Conservation (phyloP, 92 coral and sea anemone genomes). For the Umimayanthus kanabou region DNA sequence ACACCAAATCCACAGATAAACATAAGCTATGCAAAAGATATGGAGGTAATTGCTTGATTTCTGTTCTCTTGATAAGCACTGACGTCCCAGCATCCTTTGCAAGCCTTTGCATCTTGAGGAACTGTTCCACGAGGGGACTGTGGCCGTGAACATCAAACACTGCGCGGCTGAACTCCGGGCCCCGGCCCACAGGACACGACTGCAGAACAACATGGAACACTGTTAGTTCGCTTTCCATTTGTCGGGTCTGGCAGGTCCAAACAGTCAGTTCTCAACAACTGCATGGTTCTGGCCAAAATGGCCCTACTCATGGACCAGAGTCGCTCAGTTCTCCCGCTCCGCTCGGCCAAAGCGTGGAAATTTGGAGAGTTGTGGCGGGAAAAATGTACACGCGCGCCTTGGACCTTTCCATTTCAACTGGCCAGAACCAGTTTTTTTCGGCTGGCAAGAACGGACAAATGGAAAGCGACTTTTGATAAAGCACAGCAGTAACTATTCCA, state of each 20-base stretch:
- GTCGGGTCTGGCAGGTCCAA: too few species aligned
- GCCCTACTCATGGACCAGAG: too few species aligned
- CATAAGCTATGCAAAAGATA: constrained; percentile 66
- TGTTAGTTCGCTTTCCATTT: not conserved
- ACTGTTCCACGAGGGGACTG: constrained; percentile 95
- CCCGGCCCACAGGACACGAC: constrained; percentile 96
- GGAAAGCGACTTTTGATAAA: too few species aligned
- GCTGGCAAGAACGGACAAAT: too few species aligned
- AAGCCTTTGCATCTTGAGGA: constrained; percentile 84
- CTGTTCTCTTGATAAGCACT: constrained; percentile 92
- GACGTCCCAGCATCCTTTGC: constrained; percentile 96
- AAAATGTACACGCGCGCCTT: too few species aligned
- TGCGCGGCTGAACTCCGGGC: constrained; percentile 92
- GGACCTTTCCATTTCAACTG: too few species aligned
- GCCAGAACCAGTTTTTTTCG: too few species aligned
- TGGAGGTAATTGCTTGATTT: constrained; percentile 93
- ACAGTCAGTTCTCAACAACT: too few species aligned
- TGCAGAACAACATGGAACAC: constrained; percentile 19
- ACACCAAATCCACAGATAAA: not conserved
- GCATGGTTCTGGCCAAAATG: too few species aligned
- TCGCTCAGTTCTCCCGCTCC: too few species aligned
- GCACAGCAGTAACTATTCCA: not conserved
- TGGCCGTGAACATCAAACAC: constrained; percentile 93
- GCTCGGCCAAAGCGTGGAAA: too few species aligned
- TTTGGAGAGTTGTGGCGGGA: too few species aligned